Evolutionary conservation across 1,140 invertebrate species (phyloP).

Genomic region (Neelides sp.): DNA sequence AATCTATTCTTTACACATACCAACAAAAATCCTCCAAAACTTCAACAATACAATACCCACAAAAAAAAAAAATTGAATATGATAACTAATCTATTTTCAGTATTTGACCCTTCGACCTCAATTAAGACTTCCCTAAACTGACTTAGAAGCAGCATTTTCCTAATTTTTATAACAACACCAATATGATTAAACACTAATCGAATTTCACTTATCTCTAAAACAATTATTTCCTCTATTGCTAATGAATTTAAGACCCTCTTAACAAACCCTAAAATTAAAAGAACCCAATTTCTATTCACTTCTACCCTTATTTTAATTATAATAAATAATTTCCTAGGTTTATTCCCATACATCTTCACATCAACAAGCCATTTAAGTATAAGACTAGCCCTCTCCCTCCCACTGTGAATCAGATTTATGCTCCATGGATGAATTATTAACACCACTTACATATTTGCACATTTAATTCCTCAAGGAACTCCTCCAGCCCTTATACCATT

Average conservation of each 20-base stretch:
- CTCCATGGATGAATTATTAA: slow-evolving; percentile 36
- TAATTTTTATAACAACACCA: slow-evolving; percentile 18
- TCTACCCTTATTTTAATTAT: slow-evolving; percentile 38
- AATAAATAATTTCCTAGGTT: slow-evolving; percentile 48
- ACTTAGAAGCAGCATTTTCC: slow-evolving; percentile 18
- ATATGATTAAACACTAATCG: slow-evolving; percentile 17
- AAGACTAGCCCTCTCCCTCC: slow-evolving; percentile 42
- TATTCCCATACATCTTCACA: slow-evolving; percentile 55
- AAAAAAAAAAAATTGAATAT: slow-evolving; percentile 30
- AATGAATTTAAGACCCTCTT: slow-evolving; percentile 26
- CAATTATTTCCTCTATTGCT: slow-evolving; percentile 1
- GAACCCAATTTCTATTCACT: slow-evolving; percentile 34
- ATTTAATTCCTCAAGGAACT: slow-evolving; percentile 48
- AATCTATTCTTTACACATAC: slow-evolving; percentile 18
- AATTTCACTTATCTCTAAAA: neutral
- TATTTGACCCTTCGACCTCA: slow-evolving; percentile 33
- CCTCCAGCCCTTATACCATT: slow-evolving; percentile 42
- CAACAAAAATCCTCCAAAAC: neutral
- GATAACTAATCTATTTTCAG: slow-evolving; percentile 34
- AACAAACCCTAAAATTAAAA: slow-evolving; percentile 5
- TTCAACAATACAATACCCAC: slow-evolving; percentile 17
- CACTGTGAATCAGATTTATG: slow-evolving; percentile 49
- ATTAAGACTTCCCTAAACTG: slow-evolving; percentile 22
- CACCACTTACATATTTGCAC: slow-evolving; percentile 43
- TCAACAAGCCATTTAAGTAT: slow-evolving; percentile 45